Evolutionary conservation across 2,888 invertebrate species (phyloP).

Genomic region (Tiphia femorata): DNA sequence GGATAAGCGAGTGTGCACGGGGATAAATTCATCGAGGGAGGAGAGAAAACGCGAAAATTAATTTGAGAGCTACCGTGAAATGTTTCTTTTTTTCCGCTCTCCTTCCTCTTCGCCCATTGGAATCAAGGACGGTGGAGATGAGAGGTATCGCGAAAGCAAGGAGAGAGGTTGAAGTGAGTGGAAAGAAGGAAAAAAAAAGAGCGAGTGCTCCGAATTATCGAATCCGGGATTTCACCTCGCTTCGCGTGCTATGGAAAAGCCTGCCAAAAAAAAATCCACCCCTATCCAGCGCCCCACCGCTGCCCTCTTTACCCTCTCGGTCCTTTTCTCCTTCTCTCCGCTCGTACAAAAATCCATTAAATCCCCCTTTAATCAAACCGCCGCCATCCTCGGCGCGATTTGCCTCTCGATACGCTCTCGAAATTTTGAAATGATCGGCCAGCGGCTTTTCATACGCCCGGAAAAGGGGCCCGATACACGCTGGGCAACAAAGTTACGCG

Average conservation of each 20-base stretch:
- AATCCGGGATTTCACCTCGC: constrained; percentile 5
- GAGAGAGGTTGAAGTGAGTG: neutral
- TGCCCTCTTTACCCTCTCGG: no score
- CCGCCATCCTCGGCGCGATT: neutral
- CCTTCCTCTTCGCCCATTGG: no score
- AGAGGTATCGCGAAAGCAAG: neutral
- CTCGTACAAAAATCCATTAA: constrained; percentile 8
- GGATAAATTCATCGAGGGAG: neutral
- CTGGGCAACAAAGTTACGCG: no score
- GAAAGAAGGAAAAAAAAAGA: no score
- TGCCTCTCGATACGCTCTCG: constrained; percentile 1
- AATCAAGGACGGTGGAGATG: neutral
- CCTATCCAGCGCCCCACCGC: neutral
- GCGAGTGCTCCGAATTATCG: constrained; percentile 11
- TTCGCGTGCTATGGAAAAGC: neutral
- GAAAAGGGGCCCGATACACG: no score
- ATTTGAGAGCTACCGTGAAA: no score
- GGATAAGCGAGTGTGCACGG: no score
- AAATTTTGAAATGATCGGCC: no score
- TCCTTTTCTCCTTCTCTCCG: no score
- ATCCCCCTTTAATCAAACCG: constrained; percentile 7
- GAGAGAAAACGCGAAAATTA: neutral
- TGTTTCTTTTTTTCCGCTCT: neutral
- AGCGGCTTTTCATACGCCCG: no score
- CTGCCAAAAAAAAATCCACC: neutral